Evolutionary conservation across 1,140 invertebrate species (phyloP).

Genomic region (Camponotus vicinus): DNA sequence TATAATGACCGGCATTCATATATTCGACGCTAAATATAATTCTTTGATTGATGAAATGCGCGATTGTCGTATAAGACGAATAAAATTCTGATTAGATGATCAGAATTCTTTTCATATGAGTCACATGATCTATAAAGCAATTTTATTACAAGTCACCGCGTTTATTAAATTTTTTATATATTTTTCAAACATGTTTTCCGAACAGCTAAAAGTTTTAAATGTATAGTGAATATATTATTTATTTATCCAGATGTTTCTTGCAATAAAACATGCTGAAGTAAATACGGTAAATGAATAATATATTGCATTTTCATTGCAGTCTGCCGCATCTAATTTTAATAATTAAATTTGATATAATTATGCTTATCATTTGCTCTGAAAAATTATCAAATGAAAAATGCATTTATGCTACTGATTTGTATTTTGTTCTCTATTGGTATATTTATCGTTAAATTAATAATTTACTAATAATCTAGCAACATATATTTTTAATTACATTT

Average conservation of each 20-base stretch:
- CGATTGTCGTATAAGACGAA: not conserved
- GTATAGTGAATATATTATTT: not conserved
- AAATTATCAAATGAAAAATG: not conserved
- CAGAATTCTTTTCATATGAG: not conserved
- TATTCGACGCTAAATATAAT: not conserved
- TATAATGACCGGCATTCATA: slow-evolving; percentile 38
- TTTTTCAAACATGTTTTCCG: not conserved
- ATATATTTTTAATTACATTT: slow-evolving; percentile 14
- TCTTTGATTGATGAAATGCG: slow-evolving; percentile 1
- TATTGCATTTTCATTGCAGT: not conserved
- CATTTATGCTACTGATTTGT: not conserved
- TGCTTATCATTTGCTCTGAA: not conserved
- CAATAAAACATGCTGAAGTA: not conserved
- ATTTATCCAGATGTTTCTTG: not conserved
- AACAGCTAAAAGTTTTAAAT: not conserved
- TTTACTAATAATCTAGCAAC: not conserved
- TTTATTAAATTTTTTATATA: not conserved
- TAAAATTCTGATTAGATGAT: not conserved
- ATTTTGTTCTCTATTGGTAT: not conserved
- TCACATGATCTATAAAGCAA: not conserved
- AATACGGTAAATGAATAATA: not conserved
- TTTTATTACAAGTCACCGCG: not conserved
- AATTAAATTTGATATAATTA: slow-evolving; percentile 6
- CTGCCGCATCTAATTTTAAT: not conserved
- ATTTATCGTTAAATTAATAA: slow-evolving; percentile 15